Conservation (phyloP, 2,113 vertebrate species). For the Nansenia antarctica region DNA sequence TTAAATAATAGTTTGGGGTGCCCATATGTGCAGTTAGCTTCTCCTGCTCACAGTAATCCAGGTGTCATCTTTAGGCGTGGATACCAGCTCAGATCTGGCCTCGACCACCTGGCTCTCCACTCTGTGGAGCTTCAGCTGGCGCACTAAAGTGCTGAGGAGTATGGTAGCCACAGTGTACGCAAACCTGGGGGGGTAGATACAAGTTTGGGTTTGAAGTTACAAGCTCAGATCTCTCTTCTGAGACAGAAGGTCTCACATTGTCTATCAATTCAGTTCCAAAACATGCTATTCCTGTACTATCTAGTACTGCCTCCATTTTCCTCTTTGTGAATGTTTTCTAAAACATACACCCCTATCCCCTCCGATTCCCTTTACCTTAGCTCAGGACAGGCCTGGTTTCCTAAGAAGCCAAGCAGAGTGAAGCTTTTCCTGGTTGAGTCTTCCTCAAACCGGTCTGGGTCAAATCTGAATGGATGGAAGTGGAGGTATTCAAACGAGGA, state of each 20-base stretch:
- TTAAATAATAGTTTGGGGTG: not conserved
- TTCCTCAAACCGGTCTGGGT: constrained; percentile 89
- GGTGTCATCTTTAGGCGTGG: constrained; percentile 90
- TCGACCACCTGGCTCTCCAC: constrained; percentile 86
- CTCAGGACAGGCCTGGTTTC: constrained; percentile 90
- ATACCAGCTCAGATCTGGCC: constrained; percentile 90
- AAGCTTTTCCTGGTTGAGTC: constrained; percentile 82
- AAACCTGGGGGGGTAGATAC: constrained; percentile 75
- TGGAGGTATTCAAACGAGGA: not conserved
- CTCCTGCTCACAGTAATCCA: constrained; percentile 91
- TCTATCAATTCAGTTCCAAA: no score
- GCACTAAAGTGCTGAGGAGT: constrained; percentile 84
- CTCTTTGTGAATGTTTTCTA: not conserved
- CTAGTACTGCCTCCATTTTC: no score
- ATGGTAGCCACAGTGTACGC: constrained; percentile 87
- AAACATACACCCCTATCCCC: not conserved
- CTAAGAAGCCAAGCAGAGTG: constrained; percentile 90
- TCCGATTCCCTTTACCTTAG: constrained; percentile 76
- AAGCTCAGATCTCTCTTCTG: constrained; percentile 15
- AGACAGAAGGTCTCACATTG: no score
- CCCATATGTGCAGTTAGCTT: constrained; percentile 58
- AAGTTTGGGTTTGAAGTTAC: not conserved
- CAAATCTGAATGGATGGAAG: constrained; percentile 76
- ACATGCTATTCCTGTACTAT: no score
- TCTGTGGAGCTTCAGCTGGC: constrained; percentile 78